A percentile compares a stretch with the other conserved stretches of the same genome.
These are phyloP conservation scores for Listronotus oregonensis DNA, from an alignment of 1,140 invertebrate species.

Conservation along the genomic window DNA sequence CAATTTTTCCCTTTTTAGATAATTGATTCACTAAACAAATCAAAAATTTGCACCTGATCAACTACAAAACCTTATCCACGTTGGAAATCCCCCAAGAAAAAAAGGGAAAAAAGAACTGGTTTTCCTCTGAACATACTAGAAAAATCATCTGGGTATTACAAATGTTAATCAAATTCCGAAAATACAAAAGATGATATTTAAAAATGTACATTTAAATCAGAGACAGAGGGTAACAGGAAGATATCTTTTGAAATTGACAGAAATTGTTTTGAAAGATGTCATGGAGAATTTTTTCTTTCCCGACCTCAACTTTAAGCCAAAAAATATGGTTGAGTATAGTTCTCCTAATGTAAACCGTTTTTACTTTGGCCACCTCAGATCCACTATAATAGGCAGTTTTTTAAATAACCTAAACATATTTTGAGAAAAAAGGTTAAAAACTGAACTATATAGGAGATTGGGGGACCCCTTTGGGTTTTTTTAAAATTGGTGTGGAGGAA, in stretches of 20 bases:
- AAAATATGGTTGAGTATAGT: constrained; percentile 81
- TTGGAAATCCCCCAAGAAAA: constrained; percentile 40
- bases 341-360: constrained; percentile 99
- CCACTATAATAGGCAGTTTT: constrained; percentile 94
- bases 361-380: constrained; percentile 94
- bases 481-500: constrained; percentile 73
- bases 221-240: constrained; percentile 47
- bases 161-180: constrained; percentile 50
- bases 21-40: constrained; percentile 45
- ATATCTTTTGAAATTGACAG: constrained; percentile 53
- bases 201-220: constrained; percentile 44
- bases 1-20: constrained; percentile 42
- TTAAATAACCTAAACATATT: constrained; percentile 83
- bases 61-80: constrained; percentile 48
- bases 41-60: constrained; percentile 43
- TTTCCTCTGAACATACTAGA: constrained; percentile 48
- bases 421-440: constrained; percentile 76
- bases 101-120: constrained; percentile 46
- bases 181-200: constrained; percentile 56
- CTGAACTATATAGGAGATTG: constrained; percentile 98
- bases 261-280: constrained; percentile 54
- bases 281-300: constrained; percentile 49
- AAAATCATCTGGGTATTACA: constrained; percentile 47
- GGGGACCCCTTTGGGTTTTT: constrained; percentile 94
- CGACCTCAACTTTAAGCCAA: constrained; percentile 48